These are phyloP conservation scores for Hirudinaria manillensis DNA, from an alignment of 2,888 invertebrate genomes.

Conservation along the genomic window DNA sequence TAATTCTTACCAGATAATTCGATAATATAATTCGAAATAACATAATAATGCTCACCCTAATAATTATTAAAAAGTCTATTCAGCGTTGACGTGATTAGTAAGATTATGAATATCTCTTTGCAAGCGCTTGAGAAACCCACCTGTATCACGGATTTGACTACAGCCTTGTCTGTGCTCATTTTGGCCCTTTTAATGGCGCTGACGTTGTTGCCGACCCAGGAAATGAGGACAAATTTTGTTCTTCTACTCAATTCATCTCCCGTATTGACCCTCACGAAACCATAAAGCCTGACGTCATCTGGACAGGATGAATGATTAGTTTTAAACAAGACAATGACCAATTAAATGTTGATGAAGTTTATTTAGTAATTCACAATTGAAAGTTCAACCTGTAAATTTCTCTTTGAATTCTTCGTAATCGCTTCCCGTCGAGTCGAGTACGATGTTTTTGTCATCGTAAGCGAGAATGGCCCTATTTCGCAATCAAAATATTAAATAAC, in stretches of 20 bases:
- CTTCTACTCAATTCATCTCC: constrained; percentile 76
- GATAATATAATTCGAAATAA: too few species aligned
- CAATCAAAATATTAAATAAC: constrained; percentile 35
- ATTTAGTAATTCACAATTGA: background rate
- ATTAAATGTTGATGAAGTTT: background rate
- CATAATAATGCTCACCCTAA: too few species aligned
- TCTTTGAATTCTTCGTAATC: constrained; percentile 60
- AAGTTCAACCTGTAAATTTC: constrained; percentile 41
- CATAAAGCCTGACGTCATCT: constrained; percentile 70
- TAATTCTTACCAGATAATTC: too few species aligned
- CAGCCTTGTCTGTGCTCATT: constrained; percentile 74
- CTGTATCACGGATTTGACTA: constrained; percentile 62
- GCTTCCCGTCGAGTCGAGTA: constrained; percentile 65
- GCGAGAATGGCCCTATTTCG: constrained; percentile 67
- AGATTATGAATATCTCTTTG: too few species aligned
- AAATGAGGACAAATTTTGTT: constrained; percentile 68
- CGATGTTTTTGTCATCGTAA: constrained; percentile 66
- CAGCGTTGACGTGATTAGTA: too few species aligned
- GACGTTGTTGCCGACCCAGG: constrained; percentile 71
- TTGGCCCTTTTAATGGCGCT: constrained; percentile 72
- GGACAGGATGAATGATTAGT: constrained; percentile 22
- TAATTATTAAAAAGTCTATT: too few species aligned
- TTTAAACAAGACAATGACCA: background rate
- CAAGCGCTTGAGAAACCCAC: constrained; percentile 18
- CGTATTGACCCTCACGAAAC: constrained; percentile 62